Base-by-base conservation (phyloP, 2,888 invertebrate species). In the Rhyacophila evoluta region DNA sequence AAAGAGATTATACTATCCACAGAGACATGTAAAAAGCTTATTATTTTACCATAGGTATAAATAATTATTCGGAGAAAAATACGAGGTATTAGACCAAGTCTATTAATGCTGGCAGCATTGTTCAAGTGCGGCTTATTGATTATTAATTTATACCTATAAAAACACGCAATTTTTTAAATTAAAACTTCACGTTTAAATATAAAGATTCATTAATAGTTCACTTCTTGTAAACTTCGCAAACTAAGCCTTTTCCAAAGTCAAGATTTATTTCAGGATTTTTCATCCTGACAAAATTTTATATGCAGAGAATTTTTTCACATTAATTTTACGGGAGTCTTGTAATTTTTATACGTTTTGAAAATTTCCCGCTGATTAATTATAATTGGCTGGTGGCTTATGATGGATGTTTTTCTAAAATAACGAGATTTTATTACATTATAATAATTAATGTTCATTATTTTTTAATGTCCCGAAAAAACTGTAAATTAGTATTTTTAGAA, bases 251-350 rank as follows among this genome's bases (percentile, higher is more conserved):
- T 55, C 55, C 55, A 8, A 55, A 55, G 55, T 55, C 55, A 19
- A 25, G 55, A 55, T 55, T 55, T 55, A 55, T 55, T 55, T 55
- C 8, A 55, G 25, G 8, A 55, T 55, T 55, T 55, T 55, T 55
- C 55, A 55, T 55, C 55, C 55, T 55, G 55, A 15, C 55, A 55
- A 25, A 15, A 55, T 55, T 55, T 55, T 8, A 19, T 55, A 25
- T 25, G 25, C 55, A 19, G 1, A 55, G 55, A 55, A 55, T 55
- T 55, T 55, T 55, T 55, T 8, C 55, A 19, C 55, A 55, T 55
- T 55, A 55, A 55, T 55, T 55, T 55, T 55, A 15, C 55, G 19
- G 55, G 19, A 19, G 6, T 10, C 8, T 19, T 55, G 25, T 55
- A 55, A 55, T 55, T 55, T 55, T 55, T 55, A 8, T 55, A 55